These are phyloP conservation scores for Ariolimax columbianus DNA, from an alignment of 2,888 invertebrate species.

Conservation along the genomic window DNA sequence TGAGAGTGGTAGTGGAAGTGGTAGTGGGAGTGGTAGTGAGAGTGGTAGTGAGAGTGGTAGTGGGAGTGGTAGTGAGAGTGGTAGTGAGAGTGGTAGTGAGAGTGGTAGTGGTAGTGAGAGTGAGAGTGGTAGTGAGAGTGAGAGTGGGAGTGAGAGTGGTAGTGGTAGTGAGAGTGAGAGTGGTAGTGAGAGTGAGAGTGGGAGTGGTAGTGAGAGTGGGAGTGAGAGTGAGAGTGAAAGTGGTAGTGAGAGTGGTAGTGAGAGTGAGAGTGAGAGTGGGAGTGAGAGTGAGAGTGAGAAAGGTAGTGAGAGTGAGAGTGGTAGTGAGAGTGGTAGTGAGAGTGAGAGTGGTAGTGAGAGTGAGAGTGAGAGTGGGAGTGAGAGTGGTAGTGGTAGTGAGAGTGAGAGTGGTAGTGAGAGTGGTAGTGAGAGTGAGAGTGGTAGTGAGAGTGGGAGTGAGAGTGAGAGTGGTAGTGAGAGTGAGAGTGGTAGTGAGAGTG, in stretches of 20 bases:
- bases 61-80: no score
- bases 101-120: conserved; percentile 13
- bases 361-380: no score
- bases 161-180: neutral
- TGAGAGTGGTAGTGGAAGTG: no score
- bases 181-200: no score
- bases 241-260: neutral
- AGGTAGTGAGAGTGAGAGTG: neutral
- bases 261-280: neutral
- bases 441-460: no score
- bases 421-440: neutral
- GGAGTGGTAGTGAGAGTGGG: no score
- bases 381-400: neutral
- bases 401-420: neutral
- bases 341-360: neutral
- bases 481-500: neutral
- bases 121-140: no score
- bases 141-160: neutral
- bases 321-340: neutral
- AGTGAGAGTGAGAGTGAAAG: neutral
- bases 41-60: no score
- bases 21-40: no score
- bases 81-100: neutral
- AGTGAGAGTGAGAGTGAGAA: neutral
- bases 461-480: neutral